phyloP scores from a whole-genome alignment of 64 coral and sea anemone genomes.

The Astreopora myriophthalma region DNA sequence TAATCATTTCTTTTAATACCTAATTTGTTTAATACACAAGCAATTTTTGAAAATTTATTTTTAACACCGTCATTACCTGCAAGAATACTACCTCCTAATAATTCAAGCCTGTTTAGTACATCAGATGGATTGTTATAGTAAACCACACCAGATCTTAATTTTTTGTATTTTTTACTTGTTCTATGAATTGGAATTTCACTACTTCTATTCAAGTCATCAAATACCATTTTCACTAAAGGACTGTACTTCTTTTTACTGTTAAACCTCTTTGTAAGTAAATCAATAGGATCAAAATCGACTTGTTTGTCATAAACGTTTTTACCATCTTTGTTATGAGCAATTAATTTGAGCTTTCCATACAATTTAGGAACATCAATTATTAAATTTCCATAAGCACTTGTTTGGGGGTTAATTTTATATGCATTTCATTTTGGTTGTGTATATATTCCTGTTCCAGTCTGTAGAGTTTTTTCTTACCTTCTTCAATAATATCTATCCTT shows the following conservation, averaged over 20 bases:
- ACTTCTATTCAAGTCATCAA: slow-evolving; percentile 20
- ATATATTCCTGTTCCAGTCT: no score
- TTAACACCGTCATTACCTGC: no score
- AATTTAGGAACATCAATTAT: neutral
- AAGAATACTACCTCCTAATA: no score
- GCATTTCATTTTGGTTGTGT: no score
- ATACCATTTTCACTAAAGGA: neutral
- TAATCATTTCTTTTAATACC: no score
- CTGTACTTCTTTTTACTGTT: slow-evolving; percentile 12
- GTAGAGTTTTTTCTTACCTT: no score
- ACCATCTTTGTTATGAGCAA: neutral
- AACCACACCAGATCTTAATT: slow-evolving; percentile 2
- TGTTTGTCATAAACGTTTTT: neutral
- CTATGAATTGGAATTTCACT: slow-evolving; percentile 48
- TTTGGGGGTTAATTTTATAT: no score
- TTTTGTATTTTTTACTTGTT: slow-evolving; percentile 44
- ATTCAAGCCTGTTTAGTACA: no score
- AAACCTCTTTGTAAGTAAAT: neutral
- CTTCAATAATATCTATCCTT: neutral
- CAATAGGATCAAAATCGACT: neutral
- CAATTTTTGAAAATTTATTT: no score
- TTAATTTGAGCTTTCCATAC: neutral
- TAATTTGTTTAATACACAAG: no score
- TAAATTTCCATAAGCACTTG: no score
- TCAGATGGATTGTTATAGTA: no score